Evolutionary conservation across 2,797 vertebrate genomes (phyloP), one percentile per base, ranked within the genome.

Genomic region (Notamacropus eugenii): DNA sequence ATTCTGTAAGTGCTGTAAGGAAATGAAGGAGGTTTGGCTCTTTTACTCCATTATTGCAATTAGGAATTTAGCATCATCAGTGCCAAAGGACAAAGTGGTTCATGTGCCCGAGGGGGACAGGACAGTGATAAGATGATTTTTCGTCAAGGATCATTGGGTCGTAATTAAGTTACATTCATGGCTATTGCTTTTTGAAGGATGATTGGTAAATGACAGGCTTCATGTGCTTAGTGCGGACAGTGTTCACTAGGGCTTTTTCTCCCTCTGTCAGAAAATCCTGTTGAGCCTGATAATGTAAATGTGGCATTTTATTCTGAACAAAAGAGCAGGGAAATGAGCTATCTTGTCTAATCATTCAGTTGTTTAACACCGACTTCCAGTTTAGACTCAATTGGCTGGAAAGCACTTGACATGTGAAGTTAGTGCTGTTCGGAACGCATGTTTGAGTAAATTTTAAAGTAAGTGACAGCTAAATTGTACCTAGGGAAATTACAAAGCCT

Each of bases 391-490:
- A 99, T 99, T 99, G 99, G 99, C 99, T 99, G 99, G 99, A 99
- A 99, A 99, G 99, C 99, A 99, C 99, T 99, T 99, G 99, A 99
- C 99, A 99, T 99, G 99, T 99, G 99, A 99, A 99, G 99, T 99
- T 99, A 99, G 99, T 99, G 99, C 99, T 99, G 99, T 99, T 99
- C 99, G 46, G 99, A 99, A 99, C 98, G 99, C 98, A 98, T 99
- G 99, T 99, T 99, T 99, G 99, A 99, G 99, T 99, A 99, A 99
- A 99, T 99, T 99, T 99, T 99, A 99, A 99, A 98, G 99, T 99
- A 99, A 99, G 99, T 99, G 99, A 99, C 99, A 99, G 99, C 99
- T 99, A 99, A 99, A 99, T 99, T 99, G 99, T 99, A 99, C 99
- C 99, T 99, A 99, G 99, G 99, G 99, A 99, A 99, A 99, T 99